Conservation (phyloP, 2,797 vertebrate species). For the Brotula barbata region DNA sequence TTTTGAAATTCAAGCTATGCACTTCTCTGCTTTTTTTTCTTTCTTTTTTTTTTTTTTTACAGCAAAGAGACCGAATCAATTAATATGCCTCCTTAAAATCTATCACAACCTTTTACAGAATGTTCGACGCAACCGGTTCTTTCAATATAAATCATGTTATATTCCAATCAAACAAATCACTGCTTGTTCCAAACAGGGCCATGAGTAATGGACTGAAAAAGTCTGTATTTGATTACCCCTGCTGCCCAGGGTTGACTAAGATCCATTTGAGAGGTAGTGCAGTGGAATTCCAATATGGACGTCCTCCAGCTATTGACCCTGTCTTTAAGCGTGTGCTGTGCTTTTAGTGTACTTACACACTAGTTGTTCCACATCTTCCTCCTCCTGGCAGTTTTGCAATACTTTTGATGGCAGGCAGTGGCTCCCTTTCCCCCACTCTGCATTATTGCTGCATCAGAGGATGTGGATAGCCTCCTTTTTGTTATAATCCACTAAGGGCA, state of each 20-base stretch:
- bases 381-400: conserved; percentile 79
- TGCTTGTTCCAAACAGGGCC: conserved; percentile 62
- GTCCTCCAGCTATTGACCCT: conserved; percentile 81
- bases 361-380: conserved; percentile 66
- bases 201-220: conserved; percentile 74
- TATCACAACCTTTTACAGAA: conserved; percentile 36
- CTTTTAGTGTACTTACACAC: conserved; percentile 79
- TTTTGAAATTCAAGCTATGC: not conserved
- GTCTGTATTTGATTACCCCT: conserved; percentile 75
- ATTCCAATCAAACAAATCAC: conserved; percentile 75
- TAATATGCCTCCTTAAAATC: conserved; percentile 33
- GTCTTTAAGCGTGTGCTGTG: conserved; percentile 74
- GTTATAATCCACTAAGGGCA: conserved; percentile 52
- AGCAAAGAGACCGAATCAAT: conserved; percentile 11
- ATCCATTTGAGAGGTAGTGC: conserved; percentile 76
- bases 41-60: not conserved
- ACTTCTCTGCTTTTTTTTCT: not conserved
- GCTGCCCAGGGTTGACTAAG: conserved; percentile 70
- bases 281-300: conserved; percentile 78
- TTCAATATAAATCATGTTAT: conserved; percentile 71
- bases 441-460: conserved; percentile 79
- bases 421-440: conserved; percentile 64
- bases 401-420: conserved; percentile 74
- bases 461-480: conserved; percentile 72
- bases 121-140: conserved; percentile 35